Base-by-base conservation (phyloP, 2,797 vertebrate species). In the Uromys caudimaculatus region DNA sequence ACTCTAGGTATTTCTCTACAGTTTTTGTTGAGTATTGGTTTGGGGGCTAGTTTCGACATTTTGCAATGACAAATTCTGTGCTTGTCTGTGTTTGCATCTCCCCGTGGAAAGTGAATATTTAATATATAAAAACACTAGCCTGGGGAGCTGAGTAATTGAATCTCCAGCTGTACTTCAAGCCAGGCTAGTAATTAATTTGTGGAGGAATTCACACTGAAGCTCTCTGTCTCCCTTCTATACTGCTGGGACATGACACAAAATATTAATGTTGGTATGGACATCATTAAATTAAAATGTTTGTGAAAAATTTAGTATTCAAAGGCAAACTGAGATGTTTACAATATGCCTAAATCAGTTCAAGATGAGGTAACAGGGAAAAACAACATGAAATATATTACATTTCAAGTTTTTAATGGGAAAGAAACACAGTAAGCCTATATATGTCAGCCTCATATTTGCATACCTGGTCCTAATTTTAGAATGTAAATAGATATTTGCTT, bases 91-190 rank as follows among this genome's bases (percentile, higher is more conserved):
- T 96, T 90, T 89, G 24, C 71, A 5, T 94, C n/a, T 94, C 41
- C 64, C 85, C 11, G 17, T 50, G n/a, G 83, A 96, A 96, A 85
- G 9, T 38, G 29, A 93, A 93, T 95, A 85, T 91, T 95, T 93
- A 96, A 93, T 44, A 87, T 58, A 90, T 94, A 87, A 96, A 75
- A 96, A 85, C 79, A 87, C 56, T 69, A 95, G 47, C 62, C 38
- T 47, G 11, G 23, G 17, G 75, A 84, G 14, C 35, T 93, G 24
- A 89, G 79, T 95, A 96, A 95, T 35, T 96, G 76, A 96, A 95
- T 96, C 52, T 7, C 69, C 92, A 86, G 81, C 62, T 73, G 17
- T 91, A 77, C n/a, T 62, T 91, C 73, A 90, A 52, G 91, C 38
- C 23, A 78, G 85, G 50, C 11, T 91, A 52, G 32, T 91, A 83